Conservation (phyloP, 2,888 invertebrate species). For the Galerucella calmariensis region DNA sequence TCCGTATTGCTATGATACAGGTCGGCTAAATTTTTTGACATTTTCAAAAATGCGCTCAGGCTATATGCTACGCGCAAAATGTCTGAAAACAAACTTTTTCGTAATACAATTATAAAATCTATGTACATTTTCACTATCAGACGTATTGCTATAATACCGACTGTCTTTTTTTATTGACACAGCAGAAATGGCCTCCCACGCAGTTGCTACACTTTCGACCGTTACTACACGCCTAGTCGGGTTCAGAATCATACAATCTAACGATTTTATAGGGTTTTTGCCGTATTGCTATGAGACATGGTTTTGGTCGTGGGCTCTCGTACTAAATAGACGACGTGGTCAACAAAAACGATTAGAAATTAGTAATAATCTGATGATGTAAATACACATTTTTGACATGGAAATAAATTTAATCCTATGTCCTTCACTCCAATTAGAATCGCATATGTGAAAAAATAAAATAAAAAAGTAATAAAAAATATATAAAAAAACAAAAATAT, state of each 20-base stretch:
- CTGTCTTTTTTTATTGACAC: slow-evolving; percentile 7
- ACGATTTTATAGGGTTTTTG: slow-evolving; percentile 8
- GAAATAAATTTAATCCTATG: too few relatives aligned
- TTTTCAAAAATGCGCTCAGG: slow-evolving; percentile 11
- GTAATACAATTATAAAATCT: slow-evolving; percentile 19
- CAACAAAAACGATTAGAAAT: too few relatives aligned
- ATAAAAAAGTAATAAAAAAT: too few relatives aligned
- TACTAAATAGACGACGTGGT: too few relatives aligned
- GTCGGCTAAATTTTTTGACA: background rate
- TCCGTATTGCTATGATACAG: too few relatives aligned
- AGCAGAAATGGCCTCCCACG: slow-evolving; percentile 14
- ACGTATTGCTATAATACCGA: slow-evolving; percentile 3
- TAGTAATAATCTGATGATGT: too few relatives aligned
- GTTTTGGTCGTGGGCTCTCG: too few relatives aligned
- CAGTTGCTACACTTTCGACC: slow-evolving; percentile 1
- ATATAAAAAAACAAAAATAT: too few relatives aligned
- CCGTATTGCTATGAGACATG: background rate
- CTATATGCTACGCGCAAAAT: slow-evolving; percentile 9
- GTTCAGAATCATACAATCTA: slow-evolving; percentile 8
- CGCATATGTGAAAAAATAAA: too few relatives aligned
- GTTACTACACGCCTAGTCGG: background rate
- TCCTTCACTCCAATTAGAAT: too few relatives aligned
- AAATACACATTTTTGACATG: too few relatives aligned
- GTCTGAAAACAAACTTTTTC: slow-evolving; percentile 18
- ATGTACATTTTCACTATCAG: slow-evolving; percentile 23